phyloP scores from a whole-genome alignment of 2,113 vertebrate species.

The Cyanistes caeruleus region DNA sequence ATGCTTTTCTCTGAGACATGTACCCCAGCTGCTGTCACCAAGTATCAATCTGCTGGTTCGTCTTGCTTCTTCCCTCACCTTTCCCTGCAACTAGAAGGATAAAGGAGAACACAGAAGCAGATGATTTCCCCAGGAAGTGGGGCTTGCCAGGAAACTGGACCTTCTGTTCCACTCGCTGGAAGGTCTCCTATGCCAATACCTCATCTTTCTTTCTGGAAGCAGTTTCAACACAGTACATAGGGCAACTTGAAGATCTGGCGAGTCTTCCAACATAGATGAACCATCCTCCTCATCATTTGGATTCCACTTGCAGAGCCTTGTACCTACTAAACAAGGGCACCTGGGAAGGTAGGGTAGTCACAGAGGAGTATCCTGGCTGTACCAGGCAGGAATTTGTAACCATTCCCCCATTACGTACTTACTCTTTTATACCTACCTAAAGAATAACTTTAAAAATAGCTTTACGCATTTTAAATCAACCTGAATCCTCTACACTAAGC shows the following conservation, averaged over 20 bases:
- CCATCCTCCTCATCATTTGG: accelerated
- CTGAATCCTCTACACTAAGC: not conserved
- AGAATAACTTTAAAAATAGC: not conserved
- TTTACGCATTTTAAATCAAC: not conserved
- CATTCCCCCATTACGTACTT: not conserved
- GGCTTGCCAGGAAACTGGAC: not conserved
- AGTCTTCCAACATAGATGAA: not conserved
- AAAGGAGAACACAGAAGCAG: not conserved
- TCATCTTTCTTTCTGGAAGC: not conserved
- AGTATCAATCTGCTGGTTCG: not conserved
- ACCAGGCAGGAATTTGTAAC: not conserved
- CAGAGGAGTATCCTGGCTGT: accelerated
- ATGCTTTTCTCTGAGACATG: not conserved
- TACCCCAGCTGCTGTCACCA: not conserved
- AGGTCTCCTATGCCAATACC: not conserved
- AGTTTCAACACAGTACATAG: not conserved
- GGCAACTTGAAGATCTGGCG: not conserved
- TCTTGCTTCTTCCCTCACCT: not conserved
- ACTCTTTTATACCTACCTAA: not conserved
- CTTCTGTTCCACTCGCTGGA: not conserved
- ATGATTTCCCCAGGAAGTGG: not conserved
- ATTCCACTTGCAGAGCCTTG: not conserved
- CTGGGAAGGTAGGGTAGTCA: not conserved
- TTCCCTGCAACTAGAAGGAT: not conserved
- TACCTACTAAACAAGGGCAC: not conserved